phyloP scores from a whole-genome alignment of 2,113 vertebrate species.

The Archilochus colubris region DNA sequence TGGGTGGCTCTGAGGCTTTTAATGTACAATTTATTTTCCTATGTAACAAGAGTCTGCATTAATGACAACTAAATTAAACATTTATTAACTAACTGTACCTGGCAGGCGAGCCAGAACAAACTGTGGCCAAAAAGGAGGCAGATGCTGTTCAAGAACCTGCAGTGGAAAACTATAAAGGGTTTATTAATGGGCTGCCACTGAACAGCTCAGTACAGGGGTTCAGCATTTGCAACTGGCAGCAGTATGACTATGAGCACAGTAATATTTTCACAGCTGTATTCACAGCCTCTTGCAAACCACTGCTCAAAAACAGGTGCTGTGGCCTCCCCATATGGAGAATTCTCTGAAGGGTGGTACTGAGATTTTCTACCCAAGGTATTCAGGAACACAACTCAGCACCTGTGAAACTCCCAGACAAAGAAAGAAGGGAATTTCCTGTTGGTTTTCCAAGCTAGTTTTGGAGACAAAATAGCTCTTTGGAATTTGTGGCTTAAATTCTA shows the following conservation, averaged over 20 bases:
- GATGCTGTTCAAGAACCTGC: background rate
- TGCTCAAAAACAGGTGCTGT: background rate
- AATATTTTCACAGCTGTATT: background rate
- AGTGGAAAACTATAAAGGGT: background rate
- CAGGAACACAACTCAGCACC: background rate
- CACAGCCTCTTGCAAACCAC: background rate
- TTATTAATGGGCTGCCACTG: background rate
- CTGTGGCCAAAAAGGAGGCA: conserved; percentile 12
- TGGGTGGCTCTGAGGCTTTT: background rate
- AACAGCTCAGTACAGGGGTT: background rate
- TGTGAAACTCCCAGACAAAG: conserved; percentile 7
- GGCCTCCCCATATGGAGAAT: background rate
- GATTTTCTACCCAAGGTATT: background rate
- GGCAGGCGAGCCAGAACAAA: background rate
- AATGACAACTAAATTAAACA: conserved; percentile 30
- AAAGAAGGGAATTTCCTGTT: background rate
- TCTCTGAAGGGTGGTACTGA: background rate
- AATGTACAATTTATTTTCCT: background rate
- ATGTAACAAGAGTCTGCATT: background rate
- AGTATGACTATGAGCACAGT: background rate
- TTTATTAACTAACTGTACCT: conserved; percentile 25
- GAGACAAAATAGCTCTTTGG: background rate
- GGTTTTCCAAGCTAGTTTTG: background rate
- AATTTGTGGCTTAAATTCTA: background rate
- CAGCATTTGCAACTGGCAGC: background rate